Conservation (phyloP, 2,113 vertebrate genomes). For the Sturnus vulgaris region DNA sequence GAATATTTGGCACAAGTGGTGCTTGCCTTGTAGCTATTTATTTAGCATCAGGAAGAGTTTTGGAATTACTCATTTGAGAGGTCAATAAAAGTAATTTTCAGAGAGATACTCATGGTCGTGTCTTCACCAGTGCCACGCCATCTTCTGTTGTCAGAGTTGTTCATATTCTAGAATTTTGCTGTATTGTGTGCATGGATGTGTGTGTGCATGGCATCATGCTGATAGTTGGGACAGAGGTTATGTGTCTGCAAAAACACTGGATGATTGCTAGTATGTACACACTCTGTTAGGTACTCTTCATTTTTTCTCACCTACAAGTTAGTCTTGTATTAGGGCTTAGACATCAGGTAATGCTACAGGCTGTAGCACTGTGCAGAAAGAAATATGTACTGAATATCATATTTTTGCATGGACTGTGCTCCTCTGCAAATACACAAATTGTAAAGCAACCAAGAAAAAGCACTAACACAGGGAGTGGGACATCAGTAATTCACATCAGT, state of each 20-base stretch:
- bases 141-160: not conserved
- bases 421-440: not conserved
- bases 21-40: not conserved
- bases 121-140: not conserved
- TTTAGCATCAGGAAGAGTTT: not conserved
- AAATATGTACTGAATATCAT: not conserved
- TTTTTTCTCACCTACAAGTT: not conserved
- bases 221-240: not conserved
- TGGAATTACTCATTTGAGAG: not conserved
- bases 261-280: not conserved
- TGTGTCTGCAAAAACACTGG: not conserved
- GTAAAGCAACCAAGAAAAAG: not conserved
- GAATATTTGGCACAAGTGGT: not conserved
- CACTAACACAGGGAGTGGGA: not conserved
- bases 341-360: not conserved
- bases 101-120: not conserved
- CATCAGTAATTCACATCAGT: not conserved
- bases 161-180: not conserved
- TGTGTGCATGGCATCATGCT: not conserved
- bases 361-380: not conserved
- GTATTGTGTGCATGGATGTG: not conserved
- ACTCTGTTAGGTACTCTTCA: rapidly evolving
- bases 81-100: not conserved
- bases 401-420: not conserved
- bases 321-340: not conserved